Evolutionary conservation across 2,797 vertebrate species (phyloP), one percentile per base, ranked within the genome.

Genomic region (Borostomias antarcticus): DNA sequence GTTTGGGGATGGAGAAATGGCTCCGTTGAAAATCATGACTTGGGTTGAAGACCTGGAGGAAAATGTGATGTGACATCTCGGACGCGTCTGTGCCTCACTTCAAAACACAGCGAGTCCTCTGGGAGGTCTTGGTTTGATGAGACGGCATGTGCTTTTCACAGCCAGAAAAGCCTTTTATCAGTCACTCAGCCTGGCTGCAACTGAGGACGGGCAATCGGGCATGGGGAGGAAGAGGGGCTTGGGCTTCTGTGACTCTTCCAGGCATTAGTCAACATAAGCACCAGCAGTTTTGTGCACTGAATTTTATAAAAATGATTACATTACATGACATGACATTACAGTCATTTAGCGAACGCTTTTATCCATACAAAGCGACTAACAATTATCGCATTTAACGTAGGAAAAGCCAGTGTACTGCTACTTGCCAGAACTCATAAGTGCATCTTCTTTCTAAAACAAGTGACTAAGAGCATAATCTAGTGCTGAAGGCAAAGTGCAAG

Each of bases 161-260:
- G 88, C 77, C 75, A 75, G 78, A 82, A 83, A 90, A 89, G 81
- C 86, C 84, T 88, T 91, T 89, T 88, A 90, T 91, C 87, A 87
- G 78, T 82, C 80, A 83, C 82, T 84, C 68, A 7, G 59, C 72
- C 79, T 77, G 79, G 74, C 81, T 78, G 80, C 79, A 78, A 87
- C 83, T 86, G 80, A 88, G 72, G 80, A 78, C 23, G 9, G 43
- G 25, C n/a, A n/a, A n/a, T n/a, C n/a, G n/a, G n/a, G n/a, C n/a
- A n/a, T n/a, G n/a, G n/a, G n/a, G n/a, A n/a, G n/a, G n/a, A n/a
- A n/a, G n/a, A n/a, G n/a, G n/a, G n/a, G n/a, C n/a, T n/a, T n/a
- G 69, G 66, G 73, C 62, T 52, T 54, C 75, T 84, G 80, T 76
- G 76, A 37, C 62, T 79, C 76, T 77, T 64, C 68, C 48, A 79